Conservation (phyloP, 2,888 invertebrate genomes). For the Aleiodes testaceus region DNA sequence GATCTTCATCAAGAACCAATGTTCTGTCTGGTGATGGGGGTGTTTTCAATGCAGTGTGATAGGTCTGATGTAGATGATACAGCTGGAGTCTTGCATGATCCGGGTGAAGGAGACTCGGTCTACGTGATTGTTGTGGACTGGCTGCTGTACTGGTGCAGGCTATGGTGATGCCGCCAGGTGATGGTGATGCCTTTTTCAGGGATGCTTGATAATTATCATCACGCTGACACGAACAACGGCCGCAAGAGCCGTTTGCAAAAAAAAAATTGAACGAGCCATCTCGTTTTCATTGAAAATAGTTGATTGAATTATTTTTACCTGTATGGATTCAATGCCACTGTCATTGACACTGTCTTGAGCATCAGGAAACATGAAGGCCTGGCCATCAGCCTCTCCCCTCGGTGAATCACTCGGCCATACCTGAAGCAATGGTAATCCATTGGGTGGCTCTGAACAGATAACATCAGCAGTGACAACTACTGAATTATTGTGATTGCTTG, state of each 20-base stretch:
- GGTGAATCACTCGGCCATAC: slow-evolving; percentile 86
- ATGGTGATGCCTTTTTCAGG: slow-evolving; percentile 72
- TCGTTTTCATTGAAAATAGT: no score
- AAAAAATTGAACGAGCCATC: no score
- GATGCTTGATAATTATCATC: slow-evolving; percentile 22
- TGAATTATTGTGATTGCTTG: slow-evolving; percentile 58
- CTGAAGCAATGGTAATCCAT: slow-evolving; percentile 73
- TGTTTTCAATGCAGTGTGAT: slow-evolving; percentile 67
- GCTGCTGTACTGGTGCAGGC: slow-evolving; percentile 66
- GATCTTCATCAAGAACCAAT: slow-evolving; percentile 71
- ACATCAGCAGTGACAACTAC: slow-evolving; percentile 52
- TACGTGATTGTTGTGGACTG: slow-evolving; percentile 69
- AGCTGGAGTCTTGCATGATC: slow-evolving; percentile 81
- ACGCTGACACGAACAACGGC: slow-evolving; percentile 23
- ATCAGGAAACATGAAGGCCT: slow-evolving; percentile 80
- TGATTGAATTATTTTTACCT: slow-evolving; percentile 77
- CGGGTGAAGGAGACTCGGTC: slow-evolving; percentile 80
- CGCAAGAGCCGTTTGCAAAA: slow-evolving; percentile 18
- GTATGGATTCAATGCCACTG: slow-evolving; percentile 83
- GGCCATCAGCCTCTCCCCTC: slow-evolving; percentile 80
- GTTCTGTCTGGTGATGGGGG: slow-evolving; percentile 71
- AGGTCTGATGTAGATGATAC: slow-evolving; percentile 69
- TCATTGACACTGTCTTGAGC: slow-evolving; percentile 74
- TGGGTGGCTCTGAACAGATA: slow-evolving; percentile 61
- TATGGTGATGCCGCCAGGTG: slow-evolving; percentile 67